Evolutionary conservation across 2,113 vertebrate species (phyloP).

Genomic region (Siniperca knerii): DNA sequence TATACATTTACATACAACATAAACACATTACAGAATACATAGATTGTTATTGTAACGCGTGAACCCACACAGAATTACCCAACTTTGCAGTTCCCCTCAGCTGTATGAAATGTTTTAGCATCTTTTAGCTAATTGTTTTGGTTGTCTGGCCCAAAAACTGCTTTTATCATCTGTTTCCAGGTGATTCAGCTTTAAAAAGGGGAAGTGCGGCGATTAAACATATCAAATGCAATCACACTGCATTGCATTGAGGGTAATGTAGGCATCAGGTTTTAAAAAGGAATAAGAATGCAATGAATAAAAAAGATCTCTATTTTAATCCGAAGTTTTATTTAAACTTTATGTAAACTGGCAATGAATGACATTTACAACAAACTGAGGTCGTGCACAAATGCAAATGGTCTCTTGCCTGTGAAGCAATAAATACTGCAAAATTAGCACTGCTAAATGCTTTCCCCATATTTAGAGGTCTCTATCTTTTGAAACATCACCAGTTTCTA

Average conservation of each 20-base stretch:
- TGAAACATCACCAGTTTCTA: neutral
- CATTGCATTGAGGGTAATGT: no score
- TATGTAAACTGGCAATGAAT: neutral
- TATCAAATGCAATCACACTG: no score
- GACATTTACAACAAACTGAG: neutral
- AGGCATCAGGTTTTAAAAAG: neutral
- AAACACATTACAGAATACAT: no score
- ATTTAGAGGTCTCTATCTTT: neutral
- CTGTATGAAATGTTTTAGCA: no score
- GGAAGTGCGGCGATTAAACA: no score
- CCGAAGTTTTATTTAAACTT: neutral
- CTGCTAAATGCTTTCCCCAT: neutral
- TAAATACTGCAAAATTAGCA: neutral
- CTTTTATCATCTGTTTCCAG: no score
- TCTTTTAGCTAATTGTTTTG: no score
- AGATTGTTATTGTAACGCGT: no score
- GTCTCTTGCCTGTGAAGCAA: neutral
- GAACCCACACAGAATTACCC: neutral
- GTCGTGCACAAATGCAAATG: neutral
- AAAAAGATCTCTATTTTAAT: neutral
- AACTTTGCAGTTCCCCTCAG: neutral
- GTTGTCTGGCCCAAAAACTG: no score
- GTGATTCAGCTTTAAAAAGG: no score
- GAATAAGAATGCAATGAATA: neutral
- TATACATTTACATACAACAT: no score